phyloP scores from a whole-genome alignment of 1,140 invertebrate genomes.

The Aphidius ervi region DNA sequence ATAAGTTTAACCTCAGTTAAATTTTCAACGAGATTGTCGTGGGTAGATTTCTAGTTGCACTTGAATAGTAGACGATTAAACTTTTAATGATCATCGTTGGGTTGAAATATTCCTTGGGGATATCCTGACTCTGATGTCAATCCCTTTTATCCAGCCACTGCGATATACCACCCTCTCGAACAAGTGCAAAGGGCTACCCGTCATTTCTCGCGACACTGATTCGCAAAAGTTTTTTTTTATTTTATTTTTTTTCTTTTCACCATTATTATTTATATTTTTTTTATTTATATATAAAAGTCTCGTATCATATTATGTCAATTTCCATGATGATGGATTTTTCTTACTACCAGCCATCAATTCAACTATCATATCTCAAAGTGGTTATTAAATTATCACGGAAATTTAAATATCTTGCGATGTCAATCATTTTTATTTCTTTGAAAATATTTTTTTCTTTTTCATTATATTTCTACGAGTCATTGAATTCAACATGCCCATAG shows the following conservation, averaged over 20 bases:
- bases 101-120: slow-evolving; percentile 35
- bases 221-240: background rate
- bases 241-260: no score
- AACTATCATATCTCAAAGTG: background rate
- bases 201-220: slow-evolving; percentile 14
- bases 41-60: slow-evolving; percentile 30
- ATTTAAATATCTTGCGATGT: slow-evolving; percentile 11
- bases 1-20: slow-evolving; percentile 24
- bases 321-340: background rate
- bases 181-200: background rate
- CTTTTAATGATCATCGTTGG: slow-evolving; percentile 46
- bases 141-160: slow-evolving; percentile 2
- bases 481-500: no score
- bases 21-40: slow-evolving; percentile 34
- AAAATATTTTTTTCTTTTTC: background rate
- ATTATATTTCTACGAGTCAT: no score
- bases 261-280: no score
- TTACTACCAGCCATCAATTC: background rate
- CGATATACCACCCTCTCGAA: no score
- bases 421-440: slow-evolving; percentile 4
- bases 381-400: slow-evolving; percentile 21
- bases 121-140: slow-evolving; percentile 29
- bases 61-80: slow-evolving; percentile 44
- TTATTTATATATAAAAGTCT: no score
- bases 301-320: no score